Conservation (phyloP, 2,888 invertebrate species). For the Quadriops clusia region DNA sequence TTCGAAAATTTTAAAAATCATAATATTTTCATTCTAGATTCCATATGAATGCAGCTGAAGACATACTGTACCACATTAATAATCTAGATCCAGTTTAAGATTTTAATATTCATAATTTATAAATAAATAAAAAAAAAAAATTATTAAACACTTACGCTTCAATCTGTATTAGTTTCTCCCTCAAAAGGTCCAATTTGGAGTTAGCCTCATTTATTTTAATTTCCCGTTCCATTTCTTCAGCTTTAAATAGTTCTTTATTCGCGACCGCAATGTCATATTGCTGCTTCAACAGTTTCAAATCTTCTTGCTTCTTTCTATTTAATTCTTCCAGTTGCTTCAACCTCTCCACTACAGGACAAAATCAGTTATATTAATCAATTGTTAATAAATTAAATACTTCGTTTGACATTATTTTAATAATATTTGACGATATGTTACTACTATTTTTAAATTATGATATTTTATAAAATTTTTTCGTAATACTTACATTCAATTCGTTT, state of each 20-base stretch:
- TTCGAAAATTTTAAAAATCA: too few relatives aligned
- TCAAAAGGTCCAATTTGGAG: conserved; percentile 24
- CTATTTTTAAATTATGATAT: background rate
- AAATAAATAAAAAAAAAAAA: conserved; percentile 6
- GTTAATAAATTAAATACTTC: conserved; percentile 5
- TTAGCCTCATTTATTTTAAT: conserved; percentile 24
- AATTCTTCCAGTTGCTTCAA: conserved; percentile 23
- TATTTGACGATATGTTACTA: conserved; percentile 3
- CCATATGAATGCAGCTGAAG: too few relatives aligned
- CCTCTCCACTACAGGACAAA: conserved; percentile 26
- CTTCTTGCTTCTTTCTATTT: conserved; percentile 25
- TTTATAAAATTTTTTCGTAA: background rate
- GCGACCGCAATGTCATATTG: conserved; percentile 28
- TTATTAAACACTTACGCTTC: conserved; percentile 33
- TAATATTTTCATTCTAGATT: too few relatives aligned
- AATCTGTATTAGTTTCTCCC: conserved; percentile 28
- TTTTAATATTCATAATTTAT: conserved; percentile 4
- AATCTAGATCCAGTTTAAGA: too few relatives aligned
- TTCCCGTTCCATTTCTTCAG: conserved; percentile 27
- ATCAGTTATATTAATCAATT: conserved; percentile 3
- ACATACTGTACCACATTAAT: too few relatives aligned
- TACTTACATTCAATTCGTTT: conserved; percentile 31
- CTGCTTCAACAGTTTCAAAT: conserved; percentile 24
- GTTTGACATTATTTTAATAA: conserved; percentile 1
- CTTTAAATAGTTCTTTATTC: conserved; percentile 24